Percentiles rank a stretch among this genome's conserved stretches.
phyloP scores from a whole-genome alignment of 2,888 invertebrate genomes.

The Galerucella calmariensis region DNA sequence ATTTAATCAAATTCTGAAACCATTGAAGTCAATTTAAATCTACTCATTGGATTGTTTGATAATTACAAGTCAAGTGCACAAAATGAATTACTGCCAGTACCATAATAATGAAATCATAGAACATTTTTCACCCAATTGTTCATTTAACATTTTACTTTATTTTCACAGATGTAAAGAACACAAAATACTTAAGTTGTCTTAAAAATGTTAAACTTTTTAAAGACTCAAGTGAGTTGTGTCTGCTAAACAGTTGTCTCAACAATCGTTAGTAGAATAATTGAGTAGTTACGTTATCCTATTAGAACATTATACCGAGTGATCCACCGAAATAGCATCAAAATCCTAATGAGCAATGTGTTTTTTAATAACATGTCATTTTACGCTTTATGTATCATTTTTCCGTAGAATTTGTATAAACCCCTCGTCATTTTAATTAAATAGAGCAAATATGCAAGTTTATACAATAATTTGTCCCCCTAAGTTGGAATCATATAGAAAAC shows the following conservation, averaged over 20 bases:
- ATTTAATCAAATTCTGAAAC: neutral
- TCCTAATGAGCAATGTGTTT: neutral
- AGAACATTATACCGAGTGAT: constrained; percentile 44
- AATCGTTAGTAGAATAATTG: constrained; percentile 52
- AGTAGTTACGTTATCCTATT: constrained; percentile 52
- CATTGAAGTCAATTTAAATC: neutral
- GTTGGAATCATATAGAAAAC: no score
- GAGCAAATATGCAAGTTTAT: no score
- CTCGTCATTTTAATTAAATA: no score
- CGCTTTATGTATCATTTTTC: no score
- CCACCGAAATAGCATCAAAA: constrained; percentile 5
- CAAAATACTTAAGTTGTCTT: constrained; percentile 21
- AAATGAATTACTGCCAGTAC: neutral
- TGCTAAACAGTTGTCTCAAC: constrained; percentile 54
- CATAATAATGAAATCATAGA: neutral
- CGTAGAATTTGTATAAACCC: no score
- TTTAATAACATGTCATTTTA: neutral
- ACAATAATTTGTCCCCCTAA: no score
- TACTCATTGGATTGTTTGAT: neutral
- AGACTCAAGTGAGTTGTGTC: constrained; percentile 57
- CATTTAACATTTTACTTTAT: constrained; percentile 12
- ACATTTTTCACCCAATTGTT: neutral
- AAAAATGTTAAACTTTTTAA: constrained; percentile 43
- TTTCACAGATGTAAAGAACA: constrained; percentile 27
- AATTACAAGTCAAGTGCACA: neutral